These are phyloP conservation scores for Heteractis magnifica DNA, from an alignment of 92 coral and sea anemone species.

Conservation along the genomic window DNA sequence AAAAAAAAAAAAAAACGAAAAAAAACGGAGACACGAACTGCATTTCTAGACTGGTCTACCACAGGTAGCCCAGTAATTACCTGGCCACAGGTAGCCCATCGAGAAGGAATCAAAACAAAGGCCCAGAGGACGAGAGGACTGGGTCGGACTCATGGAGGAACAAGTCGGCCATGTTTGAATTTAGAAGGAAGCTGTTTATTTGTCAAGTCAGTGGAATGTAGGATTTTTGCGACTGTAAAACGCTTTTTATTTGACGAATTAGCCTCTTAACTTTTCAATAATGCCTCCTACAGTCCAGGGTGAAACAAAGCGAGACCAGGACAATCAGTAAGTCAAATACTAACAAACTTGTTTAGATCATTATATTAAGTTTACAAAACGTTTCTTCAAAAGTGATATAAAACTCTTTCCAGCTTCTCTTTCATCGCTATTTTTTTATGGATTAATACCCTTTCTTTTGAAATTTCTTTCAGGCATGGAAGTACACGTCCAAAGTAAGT, in stretches of 20 bases:
- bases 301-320: constrained; percentile 67
- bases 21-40: no score
- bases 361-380: background rate
- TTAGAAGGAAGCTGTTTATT: background rate
- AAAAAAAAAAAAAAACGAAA: no score
- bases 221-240: background rate
- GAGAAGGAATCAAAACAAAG: background rate
- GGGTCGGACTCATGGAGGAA: background rate
- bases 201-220: constrained; percentile 6
- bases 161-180: background rate
- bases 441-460: background rate
- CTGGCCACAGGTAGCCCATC: background rate
- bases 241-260: background rate
- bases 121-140: background rate
- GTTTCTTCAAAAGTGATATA: no score
- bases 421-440: background rate
- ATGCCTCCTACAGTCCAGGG: constrained; percentile 93
- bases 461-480: constrained; percentile 20
- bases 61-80: no score
- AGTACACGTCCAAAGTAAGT: constrained; percentile 31
- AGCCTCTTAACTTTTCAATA: background rate
- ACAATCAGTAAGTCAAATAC: constrained; percentile 40
- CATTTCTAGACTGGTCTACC: no score
- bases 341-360: background rate
- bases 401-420: background rate